These are phyloP conservation scores for Chiridota heheva DNA, from an alignment of 35 echinoderm and acorn worm species.

Conservation along the genomic window DNA sequence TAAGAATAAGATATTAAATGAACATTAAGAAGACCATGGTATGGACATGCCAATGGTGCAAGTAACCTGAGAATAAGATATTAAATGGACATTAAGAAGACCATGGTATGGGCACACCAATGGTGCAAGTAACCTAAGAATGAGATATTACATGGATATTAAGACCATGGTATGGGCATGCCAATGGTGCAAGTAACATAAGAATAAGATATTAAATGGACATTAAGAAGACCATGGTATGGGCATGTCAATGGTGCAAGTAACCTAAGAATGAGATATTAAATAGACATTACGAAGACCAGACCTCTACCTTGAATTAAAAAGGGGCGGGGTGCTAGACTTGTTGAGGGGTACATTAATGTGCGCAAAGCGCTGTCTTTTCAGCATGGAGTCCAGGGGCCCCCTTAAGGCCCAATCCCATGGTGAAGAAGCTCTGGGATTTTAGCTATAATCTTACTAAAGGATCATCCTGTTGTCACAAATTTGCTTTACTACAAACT, in stretches of 20 bases:
- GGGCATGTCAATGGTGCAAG: conserved; percentile 68
- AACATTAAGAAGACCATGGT: conserved; percentile 52
- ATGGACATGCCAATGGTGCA: conserved; percentile 65
- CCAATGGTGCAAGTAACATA: conserved; percentile 64
- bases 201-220: conserved; percentile 1
- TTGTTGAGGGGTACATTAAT: too few species aligned
- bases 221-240: conserved; percentile 53
- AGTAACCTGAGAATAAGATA: conserved; percentile 58
- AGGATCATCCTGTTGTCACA: too few species aligned
- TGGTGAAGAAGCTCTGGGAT: too few species aligned
- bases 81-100: conserved; percentile 15
- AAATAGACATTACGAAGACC: conserved; percentile 14
- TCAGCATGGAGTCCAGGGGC: too few species aligned
- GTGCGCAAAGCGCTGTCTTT: too few species aligned
- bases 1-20: conserved; percentile 22
- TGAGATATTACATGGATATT: not conserved
- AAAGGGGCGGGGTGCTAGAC: too few species aligned
- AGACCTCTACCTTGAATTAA: not conserved
- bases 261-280: conserved; percentile 48
- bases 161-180: conserved; percentile 76
- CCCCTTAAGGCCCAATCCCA: too few species aligned
- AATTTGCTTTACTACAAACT: not conserved
- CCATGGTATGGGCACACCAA: conserved; percentile 74
- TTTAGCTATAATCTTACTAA: too few species aligned
- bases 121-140: conserved; percentile 67